Percentiles rank a stretch among this genome's conserved stretches.
phyloP scores from a whole-genome alignment of 2,888 invertebrate species.

The Ornithoptera priamus region DNA sequence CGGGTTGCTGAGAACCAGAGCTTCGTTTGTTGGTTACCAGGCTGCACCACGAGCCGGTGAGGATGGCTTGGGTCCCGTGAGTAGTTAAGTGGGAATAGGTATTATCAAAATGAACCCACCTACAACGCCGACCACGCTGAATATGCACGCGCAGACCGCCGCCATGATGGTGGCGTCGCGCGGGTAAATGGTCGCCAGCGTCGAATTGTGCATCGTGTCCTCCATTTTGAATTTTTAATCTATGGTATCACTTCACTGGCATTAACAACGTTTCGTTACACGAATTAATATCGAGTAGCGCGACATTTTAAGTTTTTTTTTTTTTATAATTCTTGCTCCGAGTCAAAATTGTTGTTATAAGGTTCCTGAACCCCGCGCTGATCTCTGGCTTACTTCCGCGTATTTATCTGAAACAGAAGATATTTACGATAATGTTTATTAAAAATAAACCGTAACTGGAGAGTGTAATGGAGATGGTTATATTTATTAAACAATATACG shows the following conservation, averaged over 20 bases:
- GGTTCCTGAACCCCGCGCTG: neutral
- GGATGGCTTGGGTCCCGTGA: no score
- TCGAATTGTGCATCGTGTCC: slow-evolving; percentile 39
- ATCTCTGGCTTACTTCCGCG: slow-evolving; percentile 15
- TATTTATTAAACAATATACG: no score
- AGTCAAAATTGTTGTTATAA: neutral
- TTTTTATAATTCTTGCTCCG: neutral
- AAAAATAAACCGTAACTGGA: slow-evolving; percentile 5
- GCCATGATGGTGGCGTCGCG: slow-evolving; percentile 87
- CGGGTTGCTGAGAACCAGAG: no score
- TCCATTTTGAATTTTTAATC: slow-evolving; percentile 46
- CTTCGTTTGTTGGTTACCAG: no score
- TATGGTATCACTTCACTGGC: slow-evolving; percentile 7
- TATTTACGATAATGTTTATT: slow-evolving; percentile 3
- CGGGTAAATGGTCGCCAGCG: slow-evolving; percentile 78
- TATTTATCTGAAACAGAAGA: slow-evolving; percentile 26
- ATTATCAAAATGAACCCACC: slow-evolving; percentile 77
- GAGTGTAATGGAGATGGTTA: no score
- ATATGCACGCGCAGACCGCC: slow-evolving; percentile 88
- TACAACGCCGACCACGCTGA: slow-evolving; percentile 87
- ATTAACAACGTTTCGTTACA: slow-evolving; percentile 5
- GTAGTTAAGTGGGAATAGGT: neutral
- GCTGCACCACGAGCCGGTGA: no score
- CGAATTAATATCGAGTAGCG: neutral
- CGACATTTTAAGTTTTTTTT: neutral